phyloP scores from a whole-genome alignment of 2,888 invertebrate genomes.

The Orgyia antiqua region DNA sequence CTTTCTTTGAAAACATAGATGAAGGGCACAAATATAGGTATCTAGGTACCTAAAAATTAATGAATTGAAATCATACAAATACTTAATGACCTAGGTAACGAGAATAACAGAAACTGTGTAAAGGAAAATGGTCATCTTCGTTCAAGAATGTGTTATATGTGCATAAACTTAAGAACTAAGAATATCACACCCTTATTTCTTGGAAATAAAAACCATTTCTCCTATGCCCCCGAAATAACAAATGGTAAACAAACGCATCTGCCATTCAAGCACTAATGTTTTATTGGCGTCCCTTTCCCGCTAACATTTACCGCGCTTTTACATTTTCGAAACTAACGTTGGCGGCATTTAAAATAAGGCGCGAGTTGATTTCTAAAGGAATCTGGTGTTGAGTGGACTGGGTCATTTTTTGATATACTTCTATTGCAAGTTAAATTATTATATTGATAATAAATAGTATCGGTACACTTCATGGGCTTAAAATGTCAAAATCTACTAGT shows the following conservation, averaged over 20 bases:
- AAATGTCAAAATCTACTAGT: conserved; percentile 32
- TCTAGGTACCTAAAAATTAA: too few relatives aligned
- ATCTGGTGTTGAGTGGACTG: conserved; percentile 60
- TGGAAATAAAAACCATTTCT: conserved; percentile 71
- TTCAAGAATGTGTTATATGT: conserved; percentile 49
- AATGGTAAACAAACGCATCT: conserved; percentile 73
- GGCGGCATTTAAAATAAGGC: conserved; percentile 74
- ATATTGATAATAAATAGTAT: conserved; percentile 39
- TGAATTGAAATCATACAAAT: too few relatives aligned
- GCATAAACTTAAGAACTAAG: conserved; percentile 44
- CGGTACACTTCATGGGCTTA: conserved; percentile 19
- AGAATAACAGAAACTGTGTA: too few relatives aligned
- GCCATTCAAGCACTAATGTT: conserved; percentile 67
- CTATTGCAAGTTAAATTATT: conserved; percentile 49
- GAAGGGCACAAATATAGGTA: too few relatives aligned
- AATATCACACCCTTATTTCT: conserved; percentile 52
- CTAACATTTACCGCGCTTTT: conserved; percentile 72
- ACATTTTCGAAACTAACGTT: conserved; percentile 67
- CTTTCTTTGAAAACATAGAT: too few relatives aligned
- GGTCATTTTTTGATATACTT: conserved; percentile 73
- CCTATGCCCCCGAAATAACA: conserved; percentile 56
- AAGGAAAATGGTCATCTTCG: too few relatives aligned
- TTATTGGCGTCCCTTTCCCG: conserved; percentile 75
- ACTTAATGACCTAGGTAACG: too few relatives aligned
- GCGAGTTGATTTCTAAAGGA: conserved; percentile 69